Evolutionary conservation across 2,113 vertebrate genomes (phyloP).

Genomic region (Nasalis larvatus): DNA sequence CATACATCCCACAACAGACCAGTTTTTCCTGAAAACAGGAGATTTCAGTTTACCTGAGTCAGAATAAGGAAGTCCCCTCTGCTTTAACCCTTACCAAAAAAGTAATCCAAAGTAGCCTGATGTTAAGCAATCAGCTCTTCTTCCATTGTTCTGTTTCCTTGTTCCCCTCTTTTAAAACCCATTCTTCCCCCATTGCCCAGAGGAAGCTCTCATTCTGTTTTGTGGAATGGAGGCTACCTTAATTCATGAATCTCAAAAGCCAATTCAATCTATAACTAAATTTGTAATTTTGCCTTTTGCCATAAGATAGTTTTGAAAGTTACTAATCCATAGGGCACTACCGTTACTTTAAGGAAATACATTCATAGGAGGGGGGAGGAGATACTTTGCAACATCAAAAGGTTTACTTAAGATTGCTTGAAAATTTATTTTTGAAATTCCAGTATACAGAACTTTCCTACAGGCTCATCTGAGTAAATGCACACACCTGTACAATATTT

Average conservation of each 20-base stretch:
- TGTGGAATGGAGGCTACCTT: background rate
- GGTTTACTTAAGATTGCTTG: background rate
- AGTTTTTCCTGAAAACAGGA: background rate
- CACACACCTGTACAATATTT: background rate
- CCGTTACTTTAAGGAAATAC: slow-evolving; percentile 23
- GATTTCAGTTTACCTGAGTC: background rate
- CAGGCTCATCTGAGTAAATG: background rate
- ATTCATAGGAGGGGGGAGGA: background rate
- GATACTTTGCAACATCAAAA: background rate
- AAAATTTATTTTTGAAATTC: slow-evolving; percentile 6
- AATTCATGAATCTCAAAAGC: background rate
- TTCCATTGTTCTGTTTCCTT: background rate
- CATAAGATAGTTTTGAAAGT: slow-evolving; percentile 14
- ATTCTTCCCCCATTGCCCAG: background rate
- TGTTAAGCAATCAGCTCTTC: background rate
- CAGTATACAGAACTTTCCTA: background rate
- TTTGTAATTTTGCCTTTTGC: background rate
- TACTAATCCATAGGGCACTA: background rate
- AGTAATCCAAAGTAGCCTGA: background rate
- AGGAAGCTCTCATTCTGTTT: background rate
- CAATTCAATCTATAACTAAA: background rate
- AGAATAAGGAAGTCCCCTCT: background rate
- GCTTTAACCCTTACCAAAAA: background rate
- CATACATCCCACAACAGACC: background rate
- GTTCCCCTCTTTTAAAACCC: background rate